Percentiles rank a stretch among this genome's conserved stretches.
These are phyloP conservation scores for Atta colombica DNA, from an alignment of 1,140 invertebrate genomes.

Conservation along the genomic window DNA sequence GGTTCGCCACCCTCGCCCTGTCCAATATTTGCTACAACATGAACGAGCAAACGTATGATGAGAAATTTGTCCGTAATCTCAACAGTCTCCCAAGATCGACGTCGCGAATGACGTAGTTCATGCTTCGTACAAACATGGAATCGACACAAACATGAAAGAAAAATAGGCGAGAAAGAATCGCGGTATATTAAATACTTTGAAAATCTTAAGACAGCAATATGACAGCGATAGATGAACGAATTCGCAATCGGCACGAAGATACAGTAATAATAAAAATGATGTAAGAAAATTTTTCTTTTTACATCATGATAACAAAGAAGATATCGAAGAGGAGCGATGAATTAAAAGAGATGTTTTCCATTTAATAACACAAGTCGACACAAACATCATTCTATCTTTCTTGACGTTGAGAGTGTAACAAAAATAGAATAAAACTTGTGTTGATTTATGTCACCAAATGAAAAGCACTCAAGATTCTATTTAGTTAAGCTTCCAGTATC, in stretches of 20 bases:
- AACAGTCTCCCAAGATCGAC: conserved; percentile 19
- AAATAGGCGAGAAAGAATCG: not conserved
- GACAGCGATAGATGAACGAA: not conserved
- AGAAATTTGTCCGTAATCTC: conserved; percentile 33
- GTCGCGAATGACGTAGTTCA: not conserved
- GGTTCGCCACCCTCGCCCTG: not conserved
- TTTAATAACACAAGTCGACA: too few species aligned
- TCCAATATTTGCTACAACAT: conserved; percentile 39
- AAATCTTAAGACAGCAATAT: not conserved
- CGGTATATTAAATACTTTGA: not conserved
- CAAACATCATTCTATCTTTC: too few species aligned
- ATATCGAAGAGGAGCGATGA: not conserved
- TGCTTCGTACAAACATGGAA: not conserved
- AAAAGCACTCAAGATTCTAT: too few species aligned
- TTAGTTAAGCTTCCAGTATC: too few species aligned
- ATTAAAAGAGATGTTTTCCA: not conserved
- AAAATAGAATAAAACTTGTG: too few species aligned
- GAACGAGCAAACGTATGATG: not conserved
- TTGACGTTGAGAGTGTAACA: too few species aligned
- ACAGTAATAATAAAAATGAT: not conserved
- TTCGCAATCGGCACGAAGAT: not conserved
- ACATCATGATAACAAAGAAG: not conserved
- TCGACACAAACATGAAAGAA: not conserved
- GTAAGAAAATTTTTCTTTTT: too few species aligned
- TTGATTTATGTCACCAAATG: too few species aligned